phyloP scores from a whole-genome alignment of 2,797 vertebrate genomes.

The Falco cherrug region DNA sequence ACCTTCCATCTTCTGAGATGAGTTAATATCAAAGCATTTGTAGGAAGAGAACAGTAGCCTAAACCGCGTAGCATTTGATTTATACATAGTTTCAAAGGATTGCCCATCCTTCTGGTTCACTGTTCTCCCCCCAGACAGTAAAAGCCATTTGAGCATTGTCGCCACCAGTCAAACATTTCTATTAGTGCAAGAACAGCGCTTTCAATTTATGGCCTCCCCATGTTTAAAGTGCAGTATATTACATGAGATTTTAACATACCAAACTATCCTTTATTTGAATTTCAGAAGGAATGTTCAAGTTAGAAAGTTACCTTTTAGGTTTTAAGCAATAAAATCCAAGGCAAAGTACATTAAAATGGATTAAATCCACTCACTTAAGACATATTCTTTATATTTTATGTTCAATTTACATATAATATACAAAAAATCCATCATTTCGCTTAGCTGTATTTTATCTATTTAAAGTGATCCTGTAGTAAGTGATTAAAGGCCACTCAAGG shows the following conservation, averaged over 20 bases:
- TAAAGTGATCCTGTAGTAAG: not conserved
- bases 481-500: conserved; percentile 23
- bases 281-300: conserved; percentile 62
- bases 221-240: conserved; percentile 50
- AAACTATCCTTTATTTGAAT: conserved; percentile 44
- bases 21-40: not conserved
- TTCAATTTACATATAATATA: conserved; percentile 22
- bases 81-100: not conserved
- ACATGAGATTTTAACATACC: conserved; percentile 8
- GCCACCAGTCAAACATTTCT: not conserved
- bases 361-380: conserved; percentile 22
- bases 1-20: not conserved
- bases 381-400: not conserved
- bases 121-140: not conserved
- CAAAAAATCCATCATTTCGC: not conserved
- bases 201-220: not conserved
- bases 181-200: conserved; percentile 6
- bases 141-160: not conserved
- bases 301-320: conserved; percentile 30
- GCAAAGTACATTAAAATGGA: conserved; percentile 39
- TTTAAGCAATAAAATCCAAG: conserved; percentile 45
- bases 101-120: not conserved
- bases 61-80: not conserved
- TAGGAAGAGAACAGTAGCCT: not conserved
- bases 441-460: not conserved